Conservation (phyloP, 2,888 invertebrate species). For the Spisula subtruncata region DNA sequence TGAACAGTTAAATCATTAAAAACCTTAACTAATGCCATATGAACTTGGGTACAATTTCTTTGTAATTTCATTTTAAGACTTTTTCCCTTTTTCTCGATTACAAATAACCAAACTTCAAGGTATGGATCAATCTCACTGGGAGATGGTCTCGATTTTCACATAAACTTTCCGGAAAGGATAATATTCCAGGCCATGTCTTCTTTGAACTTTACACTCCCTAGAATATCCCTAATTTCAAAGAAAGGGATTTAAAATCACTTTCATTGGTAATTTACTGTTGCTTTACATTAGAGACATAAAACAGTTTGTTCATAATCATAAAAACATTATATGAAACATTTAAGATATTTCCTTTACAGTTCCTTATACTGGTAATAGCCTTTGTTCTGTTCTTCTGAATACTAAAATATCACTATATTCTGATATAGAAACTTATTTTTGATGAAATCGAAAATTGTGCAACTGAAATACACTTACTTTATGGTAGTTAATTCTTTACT, state of each 20-base stretch:
- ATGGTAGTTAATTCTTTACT: background rate
- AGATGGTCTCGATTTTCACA: background rate
- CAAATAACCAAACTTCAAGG: background rate
- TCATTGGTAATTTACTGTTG: background rate
- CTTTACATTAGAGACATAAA: background rate
- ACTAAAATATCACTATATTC: too few relatives aligned
- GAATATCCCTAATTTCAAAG: background rate
- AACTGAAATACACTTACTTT: too few relatives aligned
- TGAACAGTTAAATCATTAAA: background rate
- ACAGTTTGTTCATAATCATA: background rate
- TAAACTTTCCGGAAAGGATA: background rate
- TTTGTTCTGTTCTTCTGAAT: too few relatives aligned
- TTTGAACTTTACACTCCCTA: slow-evolving; percentile 8
- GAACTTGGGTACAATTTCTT: slow-evolving; percentile 16
- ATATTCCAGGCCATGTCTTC: background rate
- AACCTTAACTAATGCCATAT: slow-evolving; percentile 11
- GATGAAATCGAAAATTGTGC: too few relatives aligned
- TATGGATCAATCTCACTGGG: background rate
- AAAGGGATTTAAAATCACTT: slow-evolving; percentile 2
- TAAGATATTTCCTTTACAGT: too few relatives aligned
- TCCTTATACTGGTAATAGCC: too few relatives aligned
- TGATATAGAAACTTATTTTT: too few relatives aligned
- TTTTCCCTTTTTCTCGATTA: background rate
- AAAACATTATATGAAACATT: too few relatives aligned
- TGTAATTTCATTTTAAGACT: slow-evolving; percentile 27